phyloP scores from a whole-genome alignment of 2,113 vertebrate genomes.

The Motacilla tschutschensis region DNA sequence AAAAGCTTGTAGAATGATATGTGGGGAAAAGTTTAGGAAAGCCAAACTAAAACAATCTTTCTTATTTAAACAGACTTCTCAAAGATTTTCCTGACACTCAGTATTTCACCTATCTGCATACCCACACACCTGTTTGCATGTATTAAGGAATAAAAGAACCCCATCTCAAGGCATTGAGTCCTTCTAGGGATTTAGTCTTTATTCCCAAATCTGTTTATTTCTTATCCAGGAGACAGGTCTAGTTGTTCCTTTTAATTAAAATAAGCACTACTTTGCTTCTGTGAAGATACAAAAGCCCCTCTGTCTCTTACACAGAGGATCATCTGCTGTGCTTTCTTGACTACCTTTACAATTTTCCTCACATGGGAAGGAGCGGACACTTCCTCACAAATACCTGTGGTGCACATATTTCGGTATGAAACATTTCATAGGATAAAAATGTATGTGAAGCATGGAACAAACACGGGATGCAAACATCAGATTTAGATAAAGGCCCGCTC shows the following conservation, averaged over 20 bases:
- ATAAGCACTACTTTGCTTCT: neutral
- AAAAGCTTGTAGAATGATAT: neutral
- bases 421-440: neutral
- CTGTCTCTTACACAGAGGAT: neutral
- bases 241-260: neutral
- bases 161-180: neutral
- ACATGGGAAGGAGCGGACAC: neutral
- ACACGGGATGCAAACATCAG: neutral
- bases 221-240: neutral
- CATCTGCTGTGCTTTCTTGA: neutral
- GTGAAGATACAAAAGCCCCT: neutral
- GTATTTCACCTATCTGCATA: neutral
- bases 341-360: neutral
- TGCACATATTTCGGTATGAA: neutral
- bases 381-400: neutral
- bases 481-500: neutral
- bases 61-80: neutral
- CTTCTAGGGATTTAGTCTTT: neutral
- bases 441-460: neutral
- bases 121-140: neutral
- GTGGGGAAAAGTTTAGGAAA: neutral
- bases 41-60: neutral
- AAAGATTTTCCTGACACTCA: neutral
- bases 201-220: neutral
- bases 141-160: neutral